Conservation (phyloP, 2,113 vertebrate species). For the Phalacrocorax carbo region DNA sequence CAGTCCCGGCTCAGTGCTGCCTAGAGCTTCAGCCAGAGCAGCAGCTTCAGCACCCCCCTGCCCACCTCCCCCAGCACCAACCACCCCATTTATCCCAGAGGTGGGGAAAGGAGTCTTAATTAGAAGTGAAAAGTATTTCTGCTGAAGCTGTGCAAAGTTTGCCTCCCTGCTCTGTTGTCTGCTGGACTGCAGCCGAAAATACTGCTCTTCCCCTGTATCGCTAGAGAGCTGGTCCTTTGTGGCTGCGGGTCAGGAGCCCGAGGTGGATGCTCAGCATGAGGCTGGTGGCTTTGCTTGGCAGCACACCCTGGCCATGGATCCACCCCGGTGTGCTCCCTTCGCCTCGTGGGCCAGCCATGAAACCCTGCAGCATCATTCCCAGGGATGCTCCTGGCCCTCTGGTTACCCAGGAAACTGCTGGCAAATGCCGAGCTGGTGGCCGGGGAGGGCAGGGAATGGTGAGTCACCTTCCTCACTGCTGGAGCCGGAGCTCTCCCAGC, state of each 20-base stretch:
- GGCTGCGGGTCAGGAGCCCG: background rate
- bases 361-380: background rate
- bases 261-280: accelerated
- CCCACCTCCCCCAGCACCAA: background rate
- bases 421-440: background rate
- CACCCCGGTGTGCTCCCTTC: background rate
- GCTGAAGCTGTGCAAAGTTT: background rate
- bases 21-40: background rate
- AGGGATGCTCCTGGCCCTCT: background rate
- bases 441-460: background rate
- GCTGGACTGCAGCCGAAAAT: accelerated
- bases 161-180: background rate
- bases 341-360: background rate
- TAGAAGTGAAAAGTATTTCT: background rate
- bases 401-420: conserved; percentile 17
- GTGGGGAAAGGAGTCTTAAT: background rate
- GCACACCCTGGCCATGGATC: background rate
- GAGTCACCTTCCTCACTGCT: background rate
- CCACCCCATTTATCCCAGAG: background rate
- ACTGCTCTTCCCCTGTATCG: accelerated
- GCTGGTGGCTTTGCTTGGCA: background rate
- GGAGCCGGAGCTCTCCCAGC: background rate
- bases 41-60: background rate
- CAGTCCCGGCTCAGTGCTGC: accelerated
- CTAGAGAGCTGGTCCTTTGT: background rate